These are phyloP conservation scores for Monopis laevigella DNA, from an alignment of 2,888 invertebrate species.

Conservation along the genomic window DNA sequence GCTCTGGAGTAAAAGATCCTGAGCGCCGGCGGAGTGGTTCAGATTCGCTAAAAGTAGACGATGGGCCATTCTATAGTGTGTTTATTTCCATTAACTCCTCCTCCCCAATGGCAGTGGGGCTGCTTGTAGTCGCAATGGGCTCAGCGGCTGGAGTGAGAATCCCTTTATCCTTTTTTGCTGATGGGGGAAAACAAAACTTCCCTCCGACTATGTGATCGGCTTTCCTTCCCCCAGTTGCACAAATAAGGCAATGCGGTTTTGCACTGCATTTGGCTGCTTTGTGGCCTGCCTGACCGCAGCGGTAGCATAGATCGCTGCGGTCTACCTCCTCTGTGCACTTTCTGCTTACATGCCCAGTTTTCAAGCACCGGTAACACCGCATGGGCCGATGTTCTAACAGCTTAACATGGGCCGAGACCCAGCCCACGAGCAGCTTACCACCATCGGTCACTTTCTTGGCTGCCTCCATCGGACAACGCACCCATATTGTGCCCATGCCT, in stretches of 20 bases:
- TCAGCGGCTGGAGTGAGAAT: neutral
- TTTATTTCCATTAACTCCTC: neutral
- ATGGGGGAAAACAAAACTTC: neutral
- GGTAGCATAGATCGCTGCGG: constrained; percentile 8
- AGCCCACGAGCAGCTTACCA: constrained; percentile 3
- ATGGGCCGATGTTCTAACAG: neutral
- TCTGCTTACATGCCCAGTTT: constrained; percentile 1
- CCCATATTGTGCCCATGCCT: neutral
- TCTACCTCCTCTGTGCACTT: neutral
- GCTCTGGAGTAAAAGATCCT: constrained; percentile 10
- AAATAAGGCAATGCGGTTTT: neutral
- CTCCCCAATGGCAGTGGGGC: neutral
- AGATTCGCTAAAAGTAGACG: constrained; percentile 1
- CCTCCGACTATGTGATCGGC: neutral
- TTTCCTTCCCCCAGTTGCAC: neutral
- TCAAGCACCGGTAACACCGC: constrained; percentile 7
- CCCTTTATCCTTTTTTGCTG: neutral
- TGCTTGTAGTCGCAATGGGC: neutral
- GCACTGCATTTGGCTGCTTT: neutral
- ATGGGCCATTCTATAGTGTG: neutral
- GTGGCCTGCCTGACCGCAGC: constrained; percentile 4
- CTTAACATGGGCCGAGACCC: constrained; percentile 3
- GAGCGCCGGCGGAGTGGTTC: constrained; percentile 9
- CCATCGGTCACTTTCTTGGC: constrained; percentile 1
- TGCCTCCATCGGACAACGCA: constrained; percentile 9